Base-by-base conservation (phyloP, 2,797 vertebrate genomes). In the Cyclura pinguis region DNA sequence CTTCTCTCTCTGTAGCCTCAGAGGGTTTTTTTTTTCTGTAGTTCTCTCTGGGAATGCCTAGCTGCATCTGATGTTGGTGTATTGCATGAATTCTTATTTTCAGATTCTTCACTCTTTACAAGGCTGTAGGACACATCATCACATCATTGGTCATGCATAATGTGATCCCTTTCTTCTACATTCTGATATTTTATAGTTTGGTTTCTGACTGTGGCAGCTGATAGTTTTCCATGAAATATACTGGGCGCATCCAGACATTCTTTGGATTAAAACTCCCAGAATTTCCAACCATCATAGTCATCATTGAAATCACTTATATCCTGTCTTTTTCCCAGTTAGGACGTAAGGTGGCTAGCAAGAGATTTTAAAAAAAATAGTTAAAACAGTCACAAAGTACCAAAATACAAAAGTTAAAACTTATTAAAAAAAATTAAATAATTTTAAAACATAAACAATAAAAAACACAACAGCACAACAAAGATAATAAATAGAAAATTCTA, bases 1-100 rank as follows among this genome's bases (percentile, higher is more conserved):
- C 93, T 59, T 18, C 55, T 13, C 32, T 89, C 0, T 0, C 18
- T 77, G 47, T 90, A 92, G 74, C 86, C 82, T 91, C 87, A 72
- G 69, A 69, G 62, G 1, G 1, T 78, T 6, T 78, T 50, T 55
- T 6, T 18, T 85, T 84, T n/a, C 6, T 74, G 2, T 62, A 73
- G 85, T 1, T 4, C 83, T 89, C 42, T 27, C 59, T 47, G 52
- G 18, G 32, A 16, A 77, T 0, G 16, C 69, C 57, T 67, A 35
- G 84, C 42, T 90, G 20, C 88, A 50, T 2, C 9, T 74, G 80
- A 87, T 38, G 52, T 84, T 83, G 72, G 59, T 32, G 62, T 86
- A 50, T 47, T 78, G 42, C 59, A 78, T n/a, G 81, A 64, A 42
- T 87, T 42, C 62, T 84, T 72, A 55, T 90, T 85, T 9, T 89